Conservation (phyloP, 1,140 invertebrate genomes). For the Apis cerana region DNA sequence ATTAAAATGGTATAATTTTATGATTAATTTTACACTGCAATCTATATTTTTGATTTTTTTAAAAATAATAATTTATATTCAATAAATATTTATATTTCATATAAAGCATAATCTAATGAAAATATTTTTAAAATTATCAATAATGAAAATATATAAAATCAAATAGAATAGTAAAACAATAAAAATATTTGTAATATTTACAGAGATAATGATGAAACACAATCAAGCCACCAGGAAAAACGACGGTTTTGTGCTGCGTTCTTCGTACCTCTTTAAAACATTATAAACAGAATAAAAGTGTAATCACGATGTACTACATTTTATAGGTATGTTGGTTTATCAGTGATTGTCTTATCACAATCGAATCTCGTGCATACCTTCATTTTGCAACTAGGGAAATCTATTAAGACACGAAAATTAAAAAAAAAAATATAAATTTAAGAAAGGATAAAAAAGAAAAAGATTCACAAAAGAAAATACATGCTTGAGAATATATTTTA, state of each 20-base stretch:
- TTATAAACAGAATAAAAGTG: constrained; percentile 56
- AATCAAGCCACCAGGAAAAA: constrained; percentile 48
- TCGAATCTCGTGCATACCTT: constrained; percentile 40
- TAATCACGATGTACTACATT: constrained; percentile 55
- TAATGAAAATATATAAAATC: too few species aligned
- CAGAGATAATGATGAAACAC: constrained; percentile 64
- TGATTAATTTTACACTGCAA: too few species aligned
- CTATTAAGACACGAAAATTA: background rate
- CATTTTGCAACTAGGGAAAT: constrained; percentile 16
- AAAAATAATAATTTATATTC: too few species aligned
- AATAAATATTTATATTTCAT: too few species aligned
- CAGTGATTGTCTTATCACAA: constrained; percentile 64
- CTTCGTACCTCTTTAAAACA: constrained; percentile 40
- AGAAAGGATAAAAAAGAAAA: background rate
- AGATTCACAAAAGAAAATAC: background rate
- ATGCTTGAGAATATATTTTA: background rate
- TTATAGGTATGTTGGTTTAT: constrained; percentile 71
- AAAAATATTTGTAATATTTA: constrained; percentile 42
- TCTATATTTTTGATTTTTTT: too few species aligned
- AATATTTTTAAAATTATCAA: background rate
- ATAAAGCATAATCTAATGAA: background rate
- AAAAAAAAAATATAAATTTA: background rate
- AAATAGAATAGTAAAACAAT: background rate
- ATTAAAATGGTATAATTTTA: too few species aligned
- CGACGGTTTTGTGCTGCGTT: constrained; percentile 15